These are phyloP conservation scores for Elephas maximus DNA, from an alignment of 2,113 vertebrate genomes.

Conservation along the genomic window DNA sequence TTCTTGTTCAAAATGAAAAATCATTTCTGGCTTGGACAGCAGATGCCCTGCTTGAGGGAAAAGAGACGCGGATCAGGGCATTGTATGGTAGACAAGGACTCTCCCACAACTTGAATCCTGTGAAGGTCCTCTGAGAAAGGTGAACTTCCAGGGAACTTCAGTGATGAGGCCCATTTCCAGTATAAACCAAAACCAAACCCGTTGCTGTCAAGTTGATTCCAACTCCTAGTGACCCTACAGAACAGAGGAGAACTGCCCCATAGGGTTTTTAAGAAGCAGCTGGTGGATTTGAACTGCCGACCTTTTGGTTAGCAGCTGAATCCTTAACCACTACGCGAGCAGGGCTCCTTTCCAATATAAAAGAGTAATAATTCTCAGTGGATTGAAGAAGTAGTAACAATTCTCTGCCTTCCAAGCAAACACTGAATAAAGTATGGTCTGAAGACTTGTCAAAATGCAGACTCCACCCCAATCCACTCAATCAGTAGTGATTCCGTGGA, in stretches of 20 bases:
- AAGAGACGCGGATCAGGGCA: not conserved
- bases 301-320: no score
- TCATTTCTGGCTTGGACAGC: not conserved
- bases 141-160: not conserved
- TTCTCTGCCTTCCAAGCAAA: not conserved
- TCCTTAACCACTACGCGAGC: no score
- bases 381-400: not conserved
- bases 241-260: no score
- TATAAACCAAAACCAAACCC: no score
- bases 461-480: not conserved
- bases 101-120: not conserved
- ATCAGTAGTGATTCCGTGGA: not conserved
- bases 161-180: not conserved
- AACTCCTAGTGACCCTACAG: no score
- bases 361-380: not conserved
- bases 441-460: not conserved
- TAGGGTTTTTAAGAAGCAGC: no score
- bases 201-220: no score
- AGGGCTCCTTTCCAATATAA: not conserved
- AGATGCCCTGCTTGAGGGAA: not conserved
- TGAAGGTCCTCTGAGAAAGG: not conserved
- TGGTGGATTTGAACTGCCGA: no score
- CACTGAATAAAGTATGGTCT: not conserved
- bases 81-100: not conserved
- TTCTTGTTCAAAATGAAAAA: slow-evolving; percentile 4